Evolutionary conservation across 1,140 invertebrate genomes (phyloP).

Genomic region (Leptestheria dahalacensis): DNA sequence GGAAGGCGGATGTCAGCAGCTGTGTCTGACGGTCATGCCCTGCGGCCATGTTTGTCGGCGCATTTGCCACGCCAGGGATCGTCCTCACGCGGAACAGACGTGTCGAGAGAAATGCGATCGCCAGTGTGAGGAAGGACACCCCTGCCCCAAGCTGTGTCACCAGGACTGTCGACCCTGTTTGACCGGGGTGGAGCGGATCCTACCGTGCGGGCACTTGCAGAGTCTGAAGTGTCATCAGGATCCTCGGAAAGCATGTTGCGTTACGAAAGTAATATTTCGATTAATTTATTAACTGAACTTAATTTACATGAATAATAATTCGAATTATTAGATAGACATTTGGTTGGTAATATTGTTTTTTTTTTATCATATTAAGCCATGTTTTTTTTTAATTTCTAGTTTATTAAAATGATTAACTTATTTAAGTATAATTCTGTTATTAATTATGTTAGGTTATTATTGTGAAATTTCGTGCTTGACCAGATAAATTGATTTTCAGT

Average conservation of each 20-base stretch:
- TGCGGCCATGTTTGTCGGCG: constrained; percentile 40
- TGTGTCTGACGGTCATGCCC: constrained; percentile 17
- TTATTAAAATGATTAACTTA: too few species aligned
- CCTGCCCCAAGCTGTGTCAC: constrained; percentile 32
- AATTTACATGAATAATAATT: too few species aligned
- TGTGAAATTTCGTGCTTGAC: too few species aligned
- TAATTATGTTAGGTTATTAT: too few species aligned
- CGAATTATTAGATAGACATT: too few species aligned
- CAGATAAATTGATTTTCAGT: too few species aligned
- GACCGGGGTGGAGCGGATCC: constrained; percentile 24
- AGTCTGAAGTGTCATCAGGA: constrained; percentile 13
- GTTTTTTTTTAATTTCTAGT: neutral
- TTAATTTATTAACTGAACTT: too few species aligned
- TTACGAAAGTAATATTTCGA: constrained; percentile 4
- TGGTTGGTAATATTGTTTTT: too few species aligned
- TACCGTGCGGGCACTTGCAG: constrained; percentile 33
- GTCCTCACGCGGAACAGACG: constrained; percentile 29
- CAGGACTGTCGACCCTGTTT: constrained; percentile 32
- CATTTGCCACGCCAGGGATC: constrained; percentile 33
- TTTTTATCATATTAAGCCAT: neutral
- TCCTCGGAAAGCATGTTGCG: neutral
- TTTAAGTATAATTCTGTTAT: too few species aligned
- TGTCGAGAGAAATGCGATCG: constrained; percentile 22
- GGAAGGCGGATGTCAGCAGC: constrained; percentile 10
- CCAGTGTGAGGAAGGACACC: constrained; percentile 30